Base-by-base conservation (phyloP, 2,888 invertebrate genomes). In the Heliconius aoede region DNA sequence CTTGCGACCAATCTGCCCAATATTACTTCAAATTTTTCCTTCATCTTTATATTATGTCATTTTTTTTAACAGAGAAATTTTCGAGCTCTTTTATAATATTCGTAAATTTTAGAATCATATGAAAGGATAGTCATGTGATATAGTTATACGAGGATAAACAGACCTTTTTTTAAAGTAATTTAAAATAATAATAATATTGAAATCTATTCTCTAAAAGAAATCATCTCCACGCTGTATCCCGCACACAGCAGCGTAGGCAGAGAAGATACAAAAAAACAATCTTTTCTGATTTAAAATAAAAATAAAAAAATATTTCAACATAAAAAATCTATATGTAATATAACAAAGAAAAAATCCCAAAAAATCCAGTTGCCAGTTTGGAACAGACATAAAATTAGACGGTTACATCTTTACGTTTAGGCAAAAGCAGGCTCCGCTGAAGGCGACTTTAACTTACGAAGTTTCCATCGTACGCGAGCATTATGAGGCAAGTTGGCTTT, bases 401-500 rank as follows among this genome's bases (percentile, higher is more conserved):
- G 85, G 85, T 81, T 81, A 79, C 81, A 75, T 82, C 80, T 82
- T 83, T 82, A 81, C 78, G 83, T 83, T 85, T 85, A 86, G 85
- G 88, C 86, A 85, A 87, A 88, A 87, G 87, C 87, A 84, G 83
- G n/a, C n/a, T n/a, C n/a, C n/a, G n/a, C n/a, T n/a, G n/a, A n/a
- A n/a, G n/a, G n/a, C 84, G 82, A 86, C 88, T 87, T 87, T 85
- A 86, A 89, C 87, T 90, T 89, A 88, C 85, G 86, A 88, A 90
- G 88, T 87, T 90, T 88, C 88, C 88, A 85, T 82, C 79, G 83
- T 83, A 83, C 82, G 86, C 83, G 85, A 86, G 87, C 91, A 86
- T 91, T 92, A 91, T 90, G 91, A 87, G 86, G 81, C 83, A 90
- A 92, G 88, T 91, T 91, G 85, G 85, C 84, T 83, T 84, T 82